Evolutionary conservation across 2,113 vertebrate species (phyloP), one percentile per base, ranked within the genome.

Genomic region (Nothoprocta pentlandii): DNA sequence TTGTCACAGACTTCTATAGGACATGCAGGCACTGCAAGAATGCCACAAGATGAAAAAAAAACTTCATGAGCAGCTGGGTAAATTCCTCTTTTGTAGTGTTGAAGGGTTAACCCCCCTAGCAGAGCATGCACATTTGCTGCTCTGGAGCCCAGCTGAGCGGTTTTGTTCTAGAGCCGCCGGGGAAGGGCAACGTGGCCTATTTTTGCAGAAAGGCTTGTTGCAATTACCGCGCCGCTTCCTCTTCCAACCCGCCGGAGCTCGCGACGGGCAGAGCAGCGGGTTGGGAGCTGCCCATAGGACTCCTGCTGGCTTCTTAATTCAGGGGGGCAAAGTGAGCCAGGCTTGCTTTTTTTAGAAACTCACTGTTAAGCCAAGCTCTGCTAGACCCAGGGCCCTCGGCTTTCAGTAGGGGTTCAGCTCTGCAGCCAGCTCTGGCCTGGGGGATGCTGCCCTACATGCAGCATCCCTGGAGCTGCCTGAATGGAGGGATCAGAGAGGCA

Each of bases 21-120:
- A 85, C 39, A 89, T 12, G 56, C 2, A 5, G 62, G 20, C 13
- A 7, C 39, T 66, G 64, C 21, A 41, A 69, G 67, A 62, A 67
- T 0, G 1, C 32, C 62, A 39, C 20, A 75, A 0, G 0, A 44
- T 2, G 5, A 58, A 66, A 46, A 86, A 68, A 56, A 58, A 26
- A 44, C 8, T 54, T 66, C n/a, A 16, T 32, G 22, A 54, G 62
- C 62, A n/a, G 75, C 46, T 51, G 36, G 34, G 32, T 64, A 30
- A 28, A 22, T 19, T 44, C 19, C 23, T 89, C 76, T 53, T 28
- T 87, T 92, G 59, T 26, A 42, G 30, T 36, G 36, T 36, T 73
- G n/a, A 58, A 30, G 34, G 6, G 42, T 92, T 85, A 83, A 91
- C 76, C n/a, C 66, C 66, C 51, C 84, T 62, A 62, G 5, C 5